These are phyloP conservation scores for Napeogenes inachia DNA, from an alignment of 2,888 invertebrate species.

Conservation along the genomic window DNA sequence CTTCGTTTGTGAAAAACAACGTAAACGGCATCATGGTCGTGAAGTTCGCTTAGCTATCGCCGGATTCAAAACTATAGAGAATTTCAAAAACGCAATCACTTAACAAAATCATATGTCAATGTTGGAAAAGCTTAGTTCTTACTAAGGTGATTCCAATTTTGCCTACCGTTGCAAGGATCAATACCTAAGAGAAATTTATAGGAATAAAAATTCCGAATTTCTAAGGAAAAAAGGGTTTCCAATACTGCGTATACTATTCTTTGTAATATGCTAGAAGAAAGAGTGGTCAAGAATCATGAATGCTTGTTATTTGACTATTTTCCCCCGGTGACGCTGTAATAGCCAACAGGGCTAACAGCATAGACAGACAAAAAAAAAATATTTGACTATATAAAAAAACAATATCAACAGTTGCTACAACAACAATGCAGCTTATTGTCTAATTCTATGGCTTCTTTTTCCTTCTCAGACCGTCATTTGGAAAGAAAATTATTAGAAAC, in stretches of 20 bases:
- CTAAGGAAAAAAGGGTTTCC: constrained; percentile 30
- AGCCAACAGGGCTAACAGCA: too few species aligned
- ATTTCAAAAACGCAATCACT: constrained; percentile 29
- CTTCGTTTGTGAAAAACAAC: constrained; percentile 31
- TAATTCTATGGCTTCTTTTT: constrained; percentile 32
- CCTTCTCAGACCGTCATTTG: constrained; percentile 31
- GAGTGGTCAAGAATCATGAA: constrained; percentile 34
- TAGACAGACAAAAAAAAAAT: too few species aligned
- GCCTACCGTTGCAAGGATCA: constrained; percentile 31
- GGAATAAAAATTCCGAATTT: constrained; percentile 15
- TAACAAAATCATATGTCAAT: constrained; percentile 26
- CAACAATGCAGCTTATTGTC: constrained; percentile 33
- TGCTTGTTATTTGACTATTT: constrained; percentile 35
- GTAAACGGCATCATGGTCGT: constrained; percentile 31
- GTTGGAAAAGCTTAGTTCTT: constrained; percentile 31
- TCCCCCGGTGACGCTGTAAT: too few species aligned
- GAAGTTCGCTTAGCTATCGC: constrained; percentile 31
- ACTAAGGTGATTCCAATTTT: constrained; percentile 29
- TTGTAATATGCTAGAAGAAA: constrained; percentile 33
- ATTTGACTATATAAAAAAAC: constrained; percentile 34
- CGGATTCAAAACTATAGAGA: constrained; percentile 30
- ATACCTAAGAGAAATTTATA: constrained; percentile 29
- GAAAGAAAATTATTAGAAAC: constrained; percentile 34
- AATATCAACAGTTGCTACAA: constrained; percentile 32
- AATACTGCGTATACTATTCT: constrained; percentile 33